Conservation (phyloP, 1,140 invertebrate species). For the Pseudomyrmex cubaensis region DNA sequence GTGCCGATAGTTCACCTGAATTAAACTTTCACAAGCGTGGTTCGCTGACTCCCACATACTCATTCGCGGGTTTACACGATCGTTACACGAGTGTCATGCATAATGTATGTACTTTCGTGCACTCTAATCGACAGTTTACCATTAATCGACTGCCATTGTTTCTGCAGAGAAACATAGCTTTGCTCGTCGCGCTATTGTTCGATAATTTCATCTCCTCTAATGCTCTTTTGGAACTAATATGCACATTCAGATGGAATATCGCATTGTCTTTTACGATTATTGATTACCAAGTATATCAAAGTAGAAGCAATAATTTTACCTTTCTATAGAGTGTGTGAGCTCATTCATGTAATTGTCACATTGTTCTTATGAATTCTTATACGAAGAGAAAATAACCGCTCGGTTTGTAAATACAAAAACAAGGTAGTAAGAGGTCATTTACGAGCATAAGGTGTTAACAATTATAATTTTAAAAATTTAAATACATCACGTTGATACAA, state of each 20-base stretch:
- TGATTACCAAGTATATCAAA: not conserved
- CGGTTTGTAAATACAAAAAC: too few relatives aligned
- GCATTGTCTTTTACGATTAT: conserved; percentile 48
- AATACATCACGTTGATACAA: too few relatives aligned
- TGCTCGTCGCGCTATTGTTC: conserved; percentile 35
- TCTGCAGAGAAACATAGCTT: conserved; percentile 27
- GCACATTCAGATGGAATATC: conserved; percentile 10
- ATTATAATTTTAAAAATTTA: too few relatives aligned
- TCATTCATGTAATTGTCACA: not conserved
- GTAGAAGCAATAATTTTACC: not conserved
- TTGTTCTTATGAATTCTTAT: not conserved
- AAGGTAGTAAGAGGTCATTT: too few relatives aligned
- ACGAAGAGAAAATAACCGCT: too few relatives aligned
- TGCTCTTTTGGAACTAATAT: conserved; percentile 27
- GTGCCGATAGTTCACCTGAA: conserved; percentile 45
- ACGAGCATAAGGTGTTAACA: too few relatives aligned
- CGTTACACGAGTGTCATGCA: conserved; percentile 67
- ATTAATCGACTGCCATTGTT: conserved; percentile 62
- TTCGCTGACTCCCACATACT: conserved; percentile 31
- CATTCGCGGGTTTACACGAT: conserved; percentile 66
- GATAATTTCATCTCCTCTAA: conserved; percentile 50
- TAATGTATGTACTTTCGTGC: conserved; percentile 67
- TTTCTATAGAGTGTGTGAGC: too few relatives aligned
- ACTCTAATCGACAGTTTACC: conserved; percentile 65
- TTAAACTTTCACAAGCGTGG: conserved; percentile 60